Evolutionary conservation across 1,140 invertebrate genomes (phyloP), one percentile per base, ranked within the genome.

Genomic region (Magallana ariakensis): DNA sequence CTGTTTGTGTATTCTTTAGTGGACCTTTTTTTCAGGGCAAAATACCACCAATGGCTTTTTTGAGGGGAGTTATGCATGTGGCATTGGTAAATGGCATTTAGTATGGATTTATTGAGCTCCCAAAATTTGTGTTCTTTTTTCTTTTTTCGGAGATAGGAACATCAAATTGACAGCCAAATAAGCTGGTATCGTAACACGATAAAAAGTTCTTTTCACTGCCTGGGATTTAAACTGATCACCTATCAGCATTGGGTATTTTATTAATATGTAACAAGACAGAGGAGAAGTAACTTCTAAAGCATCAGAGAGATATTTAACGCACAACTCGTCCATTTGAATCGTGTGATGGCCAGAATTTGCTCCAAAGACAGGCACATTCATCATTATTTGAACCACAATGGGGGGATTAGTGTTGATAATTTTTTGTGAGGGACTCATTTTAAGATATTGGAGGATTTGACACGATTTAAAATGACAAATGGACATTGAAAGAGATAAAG

Each of bases 401-500:
- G 33, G 66, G 66, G 66, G 33, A 26, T 75, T 26, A 9, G 33
- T 46, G 33, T 46, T 46, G 22, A 11, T 75, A 13, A 75, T 19
- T 75, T 11, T 75, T 26, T 75, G 66, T 75, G 66, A 75, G 66
- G 26, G 22, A 75, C 66, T 26, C 58, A 62, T 62, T 62, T 19
- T n/a, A 19, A 62, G 58, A 62, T 62, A n/a, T 16, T 8, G 66
- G 66, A 75, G 66, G 66, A 75, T 75, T 75, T 33, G 66, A 75
- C 19, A 3, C 22, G 66, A 75, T 75, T 75, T 75, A 75, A 26
- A 75, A 75, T 75, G 66, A 75, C 66, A 75, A 75, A 75, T 75
- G 66, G 66, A 75, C 66, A 75, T 62, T 62, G 58, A 19, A 62
- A 26, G 22, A 33, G 26, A 75, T 75, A 75, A 26, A 75, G 33